phyloP scores from a whole-genome alignment of 2,113 vertebrate genomes.

The Syrrhaptes paradoxus region DNA sequence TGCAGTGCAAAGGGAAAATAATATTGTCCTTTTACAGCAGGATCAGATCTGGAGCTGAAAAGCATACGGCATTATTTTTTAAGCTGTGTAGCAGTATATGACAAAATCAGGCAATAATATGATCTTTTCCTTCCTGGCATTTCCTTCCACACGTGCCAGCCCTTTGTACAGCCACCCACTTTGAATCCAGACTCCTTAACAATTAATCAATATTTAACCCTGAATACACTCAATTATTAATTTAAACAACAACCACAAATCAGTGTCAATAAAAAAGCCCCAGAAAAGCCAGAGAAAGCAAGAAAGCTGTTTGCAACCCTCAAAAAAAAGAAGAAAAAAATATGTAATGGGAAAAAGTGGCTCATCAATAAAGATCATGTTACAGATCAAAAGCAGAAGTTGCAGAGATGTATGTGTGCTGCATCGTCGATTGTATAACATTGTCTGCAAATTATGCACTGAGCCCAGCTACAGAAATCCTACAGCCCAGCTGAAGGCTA shows the following conservation, averaged over 20 bases:
- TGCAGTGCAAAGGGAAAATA: neutral
- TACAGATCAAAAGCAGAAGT: neutral
- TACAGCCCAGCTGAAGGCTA: neutral
- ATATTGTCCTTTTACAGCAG: neutral
- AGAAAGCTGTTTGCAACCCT: neutral
- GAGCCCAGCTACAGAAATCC: neutral
- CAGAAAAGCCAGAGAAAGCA: neutral
- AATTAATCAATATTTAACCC: conserved; percentile 25
- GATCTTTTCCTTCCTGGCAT: neutral
- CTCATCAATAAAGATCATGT: neutral
- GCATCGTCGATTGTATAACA: neutral
- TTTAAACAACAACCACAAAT: neutral
- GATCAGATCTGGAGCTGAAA: neutral
- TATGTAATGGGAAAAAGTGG: neutral
- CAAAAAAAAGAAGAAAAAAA: neutral
- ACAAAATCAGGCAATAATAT: neutral
- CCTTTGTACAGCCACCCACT: neutral
- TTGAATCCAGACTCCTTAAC: neutral
- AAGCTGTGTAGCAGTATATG: neutral
- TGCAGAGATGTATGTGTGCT: neutral
- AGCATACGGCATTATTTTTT: neutral
- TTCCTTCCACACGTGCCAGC: neutral
- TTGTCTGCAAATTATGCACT: neutral
- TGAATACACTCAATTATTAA: conserved; percentile 16
- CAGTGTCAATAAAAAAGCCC: neutral